Evolutionary conservation across 2,888 invertebrate species (phyloP).

Genomic region (Philereme transversata): DNA sequence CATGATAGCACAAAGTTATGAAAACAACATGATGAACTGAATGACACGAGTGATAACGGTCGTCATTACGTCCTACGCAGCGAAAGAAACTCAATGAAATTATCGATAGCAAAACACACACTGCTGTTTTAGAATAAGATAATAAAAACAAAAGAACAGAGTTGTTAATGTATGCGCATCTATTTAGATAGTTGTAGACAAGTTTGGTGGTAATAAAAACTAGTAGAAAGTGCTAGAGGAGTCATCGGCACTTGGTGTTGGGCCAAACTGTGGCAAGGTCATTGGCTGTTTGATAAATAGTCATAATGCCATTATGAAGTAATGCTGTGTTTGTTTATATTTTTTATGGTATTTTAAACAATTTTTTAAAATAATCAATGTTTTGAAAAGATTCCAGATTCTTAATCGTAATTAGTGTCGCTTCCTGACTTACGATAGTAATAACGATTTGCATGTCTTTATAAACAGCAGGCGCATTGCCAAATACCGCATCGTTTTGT

Average conservation of each 20-base stretch:
- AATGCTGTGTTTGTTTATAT: slow-evolving; percentile 75
- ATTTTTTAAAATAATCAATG: slow-evolving; percentile 13
- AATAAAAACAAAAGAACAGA: slow-evolving; percentile 34
- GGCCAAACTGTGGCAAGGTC: slow-evolving; percentile 80
- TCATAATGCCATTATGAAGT: slow-evolving; percentile 60
- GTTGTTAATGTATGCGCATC: slow-evolving; percentile 45
- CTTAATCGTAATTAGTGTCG: slow-evolving; percentile 21
- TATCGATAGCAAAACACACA: slow-evolving; percentile 28
- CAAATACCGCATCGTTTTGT: slow-evolving; percentile 31
- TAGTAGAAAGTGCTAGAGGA: slow-evolving; percentile 74
- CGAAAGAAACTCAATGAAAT: slow-evolving; percentile 18
- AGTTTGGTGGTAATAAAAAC: slow-evolving; percentile 59
- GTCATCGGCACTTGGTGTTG: slow-evolving; percentile 77
- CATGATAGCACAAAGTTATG: slow-evolving; percentile 44
- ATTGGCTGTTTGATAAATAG: slow-evolving; percentile 72
- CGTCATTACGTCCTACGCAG: slow-evolving; percentile 42
- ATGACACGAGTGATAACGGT: slow-evolving; percentile 48
- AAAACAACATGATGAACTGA: slow-evolving; percentile 50
- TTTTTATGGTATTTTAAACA: slow-evolving; percentile 50
- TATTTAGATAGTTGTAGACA: slow-evolving; percentile 37
- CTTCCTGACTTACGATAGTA: slow-evolving; percentile 26
- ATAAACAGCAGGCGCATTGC: slow-evolving; percentile 33
- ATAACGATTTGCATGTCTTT: slow-evolving; percentile 27
- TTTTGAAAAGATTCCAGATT: slow-evolving; percentile 21
- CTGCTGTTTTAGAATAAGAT: slow-evolving; percentile 28